A percentile compares a stretch with the other conserved stretches of the same genome.
phyloP scores from a whole-genome alignment of 2,797 vertebrate species.

The Pangasius djambal region DNA sequence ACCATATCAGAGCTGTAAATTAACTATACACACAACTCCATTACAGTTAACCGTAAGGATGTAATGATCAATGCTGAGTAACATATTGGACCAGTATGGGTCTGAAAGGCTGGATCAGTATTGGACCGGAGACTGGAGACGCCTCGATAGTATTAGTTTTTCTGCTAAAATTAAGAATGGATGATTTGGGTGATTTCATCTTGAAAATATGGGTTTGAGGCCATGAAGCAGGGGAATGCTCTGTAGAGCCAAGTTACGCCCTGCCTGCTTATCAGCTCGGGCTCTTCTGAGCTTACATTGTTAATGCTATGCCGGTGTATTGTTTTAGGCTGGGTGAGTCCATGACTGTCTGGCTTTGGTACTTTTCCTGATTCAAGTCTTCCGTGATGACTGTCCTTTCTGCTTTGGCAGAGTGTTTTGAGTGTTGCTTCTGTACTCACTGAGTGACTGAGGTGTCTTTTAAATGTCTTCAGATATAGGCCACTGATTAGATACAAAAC shows the following conservation, averaged over 20 bases:
- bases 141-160: not conserved
- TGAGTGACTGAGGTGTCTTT: conserved; percentile 28
- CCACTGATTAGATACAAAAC: conserved; percentile 34
- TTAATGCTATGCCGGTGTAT: not conserved
- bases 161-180: not conserved
- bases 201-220: not conserved
- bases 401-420: not conserved
- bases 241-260: not conserved
- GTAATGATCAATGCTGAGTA: not conserved
- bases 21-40: not conserved
- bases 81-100: not conserved
- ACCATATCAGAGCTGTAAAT: not conserved
- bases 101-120: not conserved
- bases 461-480: conserved; percentile 21
- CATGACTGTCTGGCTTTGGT: conserved; percentile 16
- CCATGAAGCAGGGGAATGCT: not conserved
- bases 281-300: not conserved
- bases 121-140: not conserved
- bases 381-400: conserved; percentile 37
- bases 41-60: not conserved
- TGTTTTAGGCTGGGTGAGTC: conserved; percentile 16
- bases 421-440: conserved; percentile 1
- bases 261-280: not conserved
- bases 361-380: conserved; percentile 28
- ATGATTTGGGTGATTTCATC: not conserved